Evolutionary conservation across 2,888 invertebrate species (phyloP), one percentile per base, ranked within the genome.

Genomic region (Vandiemenella viatica): DNA sequence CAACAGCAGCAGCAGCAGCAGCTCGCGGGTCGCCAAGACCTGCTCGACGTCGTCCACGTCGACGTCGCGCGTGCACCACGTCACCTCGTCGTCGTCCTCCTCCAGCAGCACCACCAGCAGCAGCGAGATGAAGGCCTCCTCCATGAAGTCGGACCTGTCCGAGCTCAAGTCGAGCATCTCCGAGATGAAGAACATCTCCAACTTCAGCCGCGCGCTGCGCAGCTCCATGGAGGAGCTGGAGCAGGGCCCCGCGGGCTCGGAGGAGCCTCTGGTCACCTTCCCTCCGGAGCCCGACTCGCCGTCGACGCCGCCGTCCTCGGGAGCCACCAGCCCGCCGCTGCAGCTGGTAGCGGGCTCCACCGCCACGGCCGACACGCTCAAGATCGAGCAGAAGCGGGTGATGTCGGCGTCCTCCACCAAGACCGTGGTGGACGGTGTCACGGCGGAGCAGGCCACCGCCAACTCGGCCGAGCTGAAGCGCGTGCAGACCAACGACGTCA

Each of bases 111-210:
- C n/a, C n/a, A n/a, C n/a, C n/a, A n/a, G n/a, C n/a, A n/a, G n/a
- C 55, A 79, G 80, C 60, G 85, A 85, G 72, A 78, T 83, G 73
- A 85, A 85, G 69, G 81, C 86, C 55, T 82, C 80, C 63, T 83
- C 83, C 51, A 79, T 87, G 70, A 85, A 86, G 69, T 83, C 82
- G 55, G 84, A 86, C 65, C 72, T 84, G 44, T 74, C 77, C 52
- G 83, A 84, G 63, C 74, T 89, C 55, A 81, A 88, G 66, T 83
- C 82, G 64, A 84, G 85, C 62, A 83, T 89, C 67, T 82, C 84
- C 53, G 87, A 88, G 71, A 87, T 89, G 79, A 87, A 85, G 69
- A 86, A 80, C 60, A 70, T 83, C 26, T 69, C 69, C 13, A 51
- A 51, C 40, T 53, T 53, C 45, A 49, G 63, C 62, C 69, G 58